These are phyloP conservation scores for Stegophylla sp. DNA, from an alignment of 2,888 invertebrate species.

Conservation along the genomic window DNA sequence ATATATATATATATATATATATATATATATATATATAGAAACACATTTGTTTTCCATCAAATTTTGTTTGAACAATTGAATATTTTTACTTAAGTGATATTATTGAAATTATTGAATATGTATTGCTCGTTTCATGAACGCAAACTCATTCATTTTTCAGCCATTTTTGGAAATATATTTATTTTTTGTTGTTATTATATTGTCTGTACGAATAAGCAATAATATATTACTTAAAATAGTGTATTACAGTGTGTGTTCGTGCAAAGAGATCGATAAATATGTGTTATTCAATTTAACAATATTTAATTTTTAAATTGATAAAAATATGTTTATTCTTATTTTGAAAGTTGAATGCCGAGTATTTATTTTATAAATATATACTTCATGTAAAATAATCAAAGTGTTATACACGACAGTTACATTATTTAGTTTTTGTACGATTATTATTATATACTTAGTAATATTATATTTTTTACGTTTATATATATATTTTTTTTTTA, in stretches of 20 bases:
- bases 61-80: conserved; percentile 5
- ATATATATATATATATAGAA: no score
- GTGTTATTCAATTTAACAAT: not conserved
- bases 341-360: not conserved
- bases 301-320: not conserved
- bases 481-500: not conserved
- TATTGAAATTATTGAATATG: conserved; percentile 1
- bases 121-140: not conserved
- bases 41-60: conserved; percentile 4
- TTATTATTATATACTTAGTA: not conserved
- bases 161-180: conserved; percentile 23
- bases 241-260: not conserved
- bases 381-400: conserved; percentile 8
- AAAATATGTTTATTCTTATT: not conserved
- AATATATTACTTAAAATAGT: not conserved
- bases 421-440: not conserved
- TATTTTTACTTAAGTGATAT: not conserved
- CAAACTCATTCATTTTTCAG: not conserved
- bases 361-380: not conserved
- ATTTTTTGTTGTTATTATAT: conserved; percentile 30
- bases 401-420: not conserved
- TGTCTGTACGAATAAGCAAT: not conserved
- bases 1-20: no score
- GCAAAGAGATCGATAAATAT: not conserved
- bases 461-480: not conserved